Percentiles rank a stretch among this genome's conserved stretches.
Conservation (phyloP, 2,888 invertebrate genomes). For the Mellilla xanthometata region DNA sequence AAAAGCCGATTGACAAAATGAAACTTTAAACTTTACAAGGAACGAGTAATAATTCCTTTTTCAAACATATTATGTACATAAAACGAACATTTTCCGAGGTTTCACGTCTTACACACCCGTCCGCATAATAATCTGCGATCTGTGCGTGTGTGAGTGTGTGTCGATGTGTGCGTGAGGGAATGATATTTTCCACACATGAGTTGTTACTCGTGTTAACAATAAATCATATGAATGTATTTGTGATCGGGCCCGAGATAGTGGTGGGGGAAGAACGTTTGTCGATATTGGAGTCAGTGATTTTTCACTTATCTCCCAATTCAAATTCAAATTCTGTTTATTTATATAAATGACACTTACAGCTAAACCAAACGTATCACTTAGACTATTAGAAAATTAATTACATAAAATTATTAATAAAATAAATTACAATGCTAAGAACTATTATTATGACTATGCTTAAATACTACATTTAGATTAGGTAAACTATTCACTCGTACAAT, state of each 20-base stretch:
- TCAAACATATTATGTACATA: constrained; percentile 41
- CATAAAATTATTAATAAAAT: too few relatives aligned
- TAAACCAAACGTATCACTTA: too few relatives aligned
- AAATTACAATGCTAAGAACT: too few relatives aligned
- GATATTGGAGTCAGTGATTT: constrained; percentile 28
- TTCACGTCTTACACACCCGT: constrained; percentile 46
- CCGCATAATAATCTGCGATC: constrained; percentile 44
- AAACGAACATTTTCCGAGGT: constrained; percentile 50
- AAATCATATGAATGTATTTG: constrained; percentile 81
- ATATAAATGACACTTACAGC: too few relatives aligned
- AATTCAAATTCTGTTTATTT: too few relatives aligned
- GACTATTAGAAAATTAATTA: too few relatives aligned
- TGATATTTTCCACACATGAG: constrained; percentile 71
- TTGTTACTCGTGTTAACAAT: constrained; percentile 73
- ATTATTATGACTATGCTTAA: too few relatives aligned
- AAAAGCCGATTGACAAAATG: constrained; percentile 31
- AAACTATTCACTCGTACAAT: too few relatives aligned
- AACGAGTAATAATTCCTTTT: constrained; percentile 35
- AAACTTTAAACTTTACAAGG: constrained; percentile 31
- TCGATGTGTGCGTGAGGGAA: constrained; percentile 53
- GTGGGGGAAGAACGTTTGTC: constrained; percentile 26
- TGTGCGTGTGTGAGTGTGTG: constrained; percentile 21
- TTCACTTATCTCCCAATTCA: background rate
- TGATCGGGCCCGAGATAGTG: constrained; percentile 56
- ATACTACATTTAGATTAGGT: too few relatives aligned